These are phyloP conservation scores for Trichacis sp. DNA, from an alignment of 2,888 invertebrate species.

Conservation along the genomic window DNA sequence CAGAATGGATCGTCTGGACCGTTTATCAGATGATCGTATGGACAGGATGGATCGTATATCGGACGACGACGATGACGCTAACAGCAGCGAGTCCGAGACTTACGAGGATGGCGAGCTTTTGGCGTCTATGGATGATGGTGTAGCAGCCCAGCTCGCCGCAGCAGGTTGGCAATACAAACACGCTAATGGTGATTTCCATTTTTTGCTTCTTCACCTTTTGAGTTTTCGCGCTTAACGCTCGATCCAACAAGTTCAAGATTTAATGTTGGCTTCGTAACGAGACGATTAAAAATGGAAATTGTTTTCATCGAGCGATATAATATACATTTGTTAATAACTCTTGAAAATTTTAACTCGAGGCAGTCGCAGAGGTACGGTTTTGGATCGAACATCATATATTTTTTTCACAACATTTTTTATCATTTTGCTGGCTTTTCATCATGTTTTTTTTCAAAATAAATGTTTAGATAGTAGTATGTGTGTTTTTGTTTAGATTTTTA, in stretches of 20 bases:
- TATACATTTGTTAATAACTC: no score
- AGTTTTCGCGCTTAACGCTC: constrained; percentile 51
- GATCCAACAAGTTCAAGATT: constrained; percentile 40
- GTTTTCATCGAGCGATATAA: not conserved
- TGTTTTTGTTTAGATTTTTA: no score
- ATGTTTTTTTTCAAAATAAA: no score
- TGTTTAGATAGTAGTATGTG: no score
- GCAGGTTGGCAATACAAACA: constrained; percentile 80
- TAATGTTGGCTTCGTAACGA: not conserved
- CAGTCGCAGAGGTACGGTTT: constrained; percentile 33
- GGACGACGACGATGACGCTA: constrained; percentile 87
- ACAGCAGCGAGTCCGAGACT: constrained; percentile 82
- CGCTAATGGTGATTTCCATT: constrained; percentile 70
- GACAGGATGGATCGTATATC: constrained; percentile 59
- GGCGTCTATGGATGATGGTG: constrained; percentile 90
- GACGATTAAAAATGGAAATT: not conserved
- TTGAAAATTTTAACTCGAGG: no score
- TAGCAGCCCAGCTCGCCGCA: constrained; percentile 95
- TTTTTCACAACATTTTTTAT: no score
- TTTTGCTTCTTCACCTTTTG: constrained; percentile 64
- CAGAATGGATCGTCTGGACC: not conserved
- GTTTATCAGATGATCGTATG: constrained; percentile 14
- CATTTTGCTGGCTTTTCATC: no score
- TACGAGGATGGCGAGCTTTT: constrained; percentile 88
- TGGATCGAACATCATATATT: constrained; percentile 24